Evolutionary conservation across 1,140 invertebrate genomes (phyloP), one percentile per base, ranked within the genome.

Genomic region (Sinonovacula constricta): DNA sequence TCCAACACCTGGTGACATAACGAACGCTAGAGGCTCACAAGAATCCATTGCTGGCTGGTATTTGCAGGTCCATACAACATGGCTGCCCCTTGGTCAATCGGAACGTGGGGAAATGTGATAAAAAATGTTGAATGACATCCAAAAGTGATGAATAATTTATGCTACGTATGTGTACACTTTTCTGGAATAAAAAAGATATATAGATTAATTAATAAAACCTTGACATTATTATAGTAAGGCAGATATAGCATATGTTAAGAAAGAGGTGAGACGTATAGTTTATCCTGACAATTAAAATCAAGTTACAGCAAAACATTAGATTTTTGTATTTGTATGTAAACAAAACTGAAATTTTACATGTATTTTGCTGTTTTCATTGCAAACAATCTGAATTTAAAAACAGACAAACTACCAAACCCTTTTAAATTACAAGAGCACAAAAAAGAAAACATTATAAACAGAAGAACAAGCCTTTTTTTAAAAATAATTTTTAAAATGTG

Each of bases 121-220:
- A n/a, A n/a, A n/a, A n/a, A n/a, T n/a, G n/a, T n/a, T n/a, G n/a
- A n/a, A n/a, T n/a, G n/a, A n/a, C n/a, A n/a, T n/a, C n/a, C n/a
- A n/a, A n/a, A n/a, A n/a, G n/a, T n/a, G n/a, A 45, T 45, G 39
- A 7, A 45, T 53, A 30, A 69, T 60, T 80, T 85, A 89, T 33
- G 87, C 87, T 51, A 89, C 85, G 67, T 89, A 89, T 39, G 84
- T 87, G 69, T 89, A 89, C 63, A 85, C 83, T 87, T 88, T 88
- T 81, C 87, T 88, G 84, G 4, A 86, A 86, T 68, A 31, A 65
- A 66, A 79, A 78, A 76, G 30, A 36, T 71, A 63, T 24, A 56
- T 3, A 65, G 62, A 0, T 45, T 39, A 18, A 65, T 15, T 3
- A 2, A 14, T 2, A 33, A 2, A 65, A 5, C 34, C 15, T n/a